These are phyloP conservation scores for Scaptomyza cyrtandrae DNA, from an alignment of 2,888 invertebrate genomes.

Conservation along the genomic window DNA sequence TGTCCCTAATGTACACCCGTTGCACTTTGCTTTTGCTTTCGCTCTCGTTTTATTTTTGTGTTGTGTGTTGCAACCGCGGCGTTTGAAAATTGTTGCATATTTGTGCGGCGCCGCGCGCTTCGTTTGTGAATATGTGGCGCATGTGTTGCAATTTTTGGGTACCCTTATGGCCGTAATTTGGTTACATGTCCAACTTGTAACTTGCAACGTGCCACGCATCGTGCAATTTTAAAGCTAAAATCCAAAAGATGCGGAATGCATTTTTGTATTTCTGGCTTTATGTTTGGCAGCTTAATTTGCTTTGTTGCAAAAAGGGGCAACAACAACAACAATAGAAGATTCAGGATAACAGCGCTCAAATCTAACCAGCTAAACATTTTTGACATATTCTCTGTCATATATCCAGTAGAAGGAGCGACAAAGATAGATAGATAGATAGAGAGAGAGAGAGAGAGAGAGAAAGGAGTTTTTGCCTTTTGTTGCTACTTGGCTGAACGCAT, in stretches of 20 bases:
- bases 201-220: conserved; percentile 40
- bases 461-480: background rate
- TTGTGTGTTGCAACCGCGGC: conserved; percentile 8
- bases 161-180: conserved; percentile 59
- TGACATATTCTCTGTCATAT: conserved; percentile 57
- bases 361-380: conserved; percentile 52
- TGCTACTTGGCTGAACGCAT: conserved; percentile 26
- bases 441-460: background rate
- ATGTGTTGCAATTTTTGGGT: conserved; percentile 55
- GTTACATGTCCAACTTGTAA: conserved; percentile 53
- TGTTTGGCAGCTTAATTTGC: conserved; percentile 42
- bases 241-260: conserved; percentile 1
- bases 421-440: no score
- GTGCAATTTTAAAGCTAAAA: conserved; percentile 31
- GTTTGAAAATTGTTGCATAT: conserved; percentile 72
- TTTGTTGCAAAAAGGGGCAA: conserved; percentile 21
- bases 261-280: conserved; percentile 1
- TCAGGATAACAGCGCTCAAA: conserved; percentile 28
- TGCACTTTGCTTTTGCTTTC: conserved; percentile 16
- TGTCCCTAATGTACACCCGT: background rate
- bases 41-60: background rate
- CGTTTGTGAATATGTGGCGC: conserved; percentile 53
- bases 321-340: conserved; percentile 1
- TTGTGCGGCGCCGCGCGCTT: conserved; percentile 47
- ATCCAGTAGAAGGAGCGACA: conserved; percentile 2